These are phyloP conservation scores for Cheilosia urbana DNA, from an alignment of 2,888 invertebrate genomes.

Conservation along the genomic window DNA sequence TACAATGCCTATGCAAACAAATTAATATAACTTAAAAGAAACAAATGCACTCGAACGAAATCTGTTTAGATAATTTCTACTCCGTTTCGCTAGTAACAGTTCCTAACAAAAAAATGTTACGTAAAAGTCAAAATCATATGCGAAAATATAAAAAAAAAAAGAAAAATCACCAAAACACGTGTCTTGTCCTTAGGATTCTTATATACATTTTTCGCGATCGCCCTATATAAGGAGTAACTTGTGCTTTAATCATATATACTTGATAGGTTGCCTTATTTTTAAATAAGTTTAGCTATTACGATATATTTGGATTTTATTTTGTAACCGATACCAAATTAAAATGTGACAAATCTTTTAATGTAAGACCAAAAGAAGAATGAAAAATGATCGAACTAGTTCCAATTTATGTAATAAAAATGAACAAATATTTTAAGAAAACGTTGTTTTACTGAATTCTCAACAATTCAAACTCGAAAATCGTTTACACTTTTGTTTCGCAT, in stretches of 20 bases:
- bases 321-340: conserved; percentile 70
- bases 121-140: conserved; percentile 8
- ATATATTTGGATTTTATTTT: conserved; percentile 51
- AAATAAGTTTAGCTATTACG: conserved; percentile 18
- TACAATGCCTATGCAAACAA: background rate
- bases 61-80: background rate
- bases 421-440: conserved; percentile 28
- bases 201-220: conserved; percentile 17
- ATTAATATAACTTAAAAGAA: background rate
- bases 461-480: too few relatives aligned
- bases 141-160: background rate
- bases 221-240: conserved; percentile 39
- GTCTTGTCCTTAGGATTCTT: conserved; percentile 47
- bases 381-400: conserved; percentile 56
- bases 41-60: conserved; percentile 25
- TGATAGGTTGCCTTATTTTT: conserved; percentile 43
- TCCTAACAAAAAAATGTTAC: conserved; percentile 33
- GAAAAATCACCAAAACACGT: conserved; percentile 57
- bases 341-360: conserved; percentile 73
- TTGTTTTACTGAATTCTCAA: background rate
- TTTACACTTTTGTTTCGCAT: too few relatives aligned
- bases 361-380: conserved; percentile 27
- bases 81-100: conserved; percentile 9
- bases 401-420: conserved; percentile 62
- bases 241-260: conserved; percentile 64